Conservation (phyloP, 2,113 vertebrate species). For the Perognathus longimembris region DNA sequence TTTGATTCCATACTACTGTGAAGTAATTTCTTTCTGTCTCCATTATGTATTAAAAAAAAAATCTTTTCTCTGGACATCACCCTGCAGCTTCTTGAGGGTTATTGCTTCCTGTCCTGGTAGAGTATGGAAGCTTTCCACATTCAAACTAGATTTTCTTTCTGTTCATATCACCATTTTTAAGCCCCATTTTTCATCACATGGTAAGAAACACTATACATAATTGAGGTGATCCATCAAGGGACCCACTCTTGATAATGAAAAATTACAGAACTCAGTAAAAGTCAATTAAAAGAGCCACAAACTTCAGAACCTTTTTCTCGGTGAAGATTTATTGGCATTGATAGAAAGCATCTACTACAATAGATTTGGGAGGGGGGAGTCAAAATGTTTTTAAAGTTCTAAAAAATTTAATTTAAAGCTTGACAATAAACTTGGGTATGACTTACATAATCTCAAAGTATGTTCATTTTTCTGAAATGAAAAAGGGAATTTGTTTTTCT, state of each 20-base stretch:
- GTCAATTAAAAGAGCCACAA: constrained; percentile 77
- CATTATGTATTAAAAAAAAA: neutral
- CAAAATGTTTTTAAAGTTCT: constrained; percentile 50
- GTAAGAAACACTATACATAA: constrained; percentile 74
- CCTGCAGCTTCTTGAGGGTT: neutral
- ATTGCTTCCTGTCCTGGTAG: neutral
- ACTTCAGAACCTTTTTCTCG: constrained; percentile 72
- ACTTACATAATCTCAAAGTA: constrained; percentile 63
- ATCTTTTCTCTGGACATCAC: constrained; percentile 3
- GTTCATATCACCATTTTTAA: constrained; percentile 42
- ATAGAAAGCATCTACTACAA: constrained; percentile 61
- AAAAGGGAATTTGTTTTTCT: constrained; percentile 10
- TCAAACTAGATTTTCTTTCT: constrained; percentile 39
- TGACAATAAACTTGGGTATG: constrained; percentile 50
- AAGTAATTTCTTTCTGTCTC: constrained; percentile 47
- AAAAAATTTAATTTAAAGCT: constrained; percentile 70
- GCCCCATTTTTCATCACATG: constrained; percentile 66
- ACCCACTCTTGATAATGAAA: constrained; percentile 72
- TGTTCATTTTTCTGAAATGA: constrained; percentile 48
- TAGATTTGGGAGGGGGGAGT: neutral
- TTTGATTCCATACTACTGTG: neutral
- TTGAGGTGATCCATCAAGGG: constrained; percentile 75
- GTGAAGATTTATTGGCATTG: constrained; percentile 76
- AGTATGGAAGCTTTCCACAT: neutral
- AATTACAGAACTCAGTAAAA: constrained; percentile 73